Base-by-base conservation (phyloP, 64 coral and sea anemone genomes). In the Pocillopora damicornis region DNA sequence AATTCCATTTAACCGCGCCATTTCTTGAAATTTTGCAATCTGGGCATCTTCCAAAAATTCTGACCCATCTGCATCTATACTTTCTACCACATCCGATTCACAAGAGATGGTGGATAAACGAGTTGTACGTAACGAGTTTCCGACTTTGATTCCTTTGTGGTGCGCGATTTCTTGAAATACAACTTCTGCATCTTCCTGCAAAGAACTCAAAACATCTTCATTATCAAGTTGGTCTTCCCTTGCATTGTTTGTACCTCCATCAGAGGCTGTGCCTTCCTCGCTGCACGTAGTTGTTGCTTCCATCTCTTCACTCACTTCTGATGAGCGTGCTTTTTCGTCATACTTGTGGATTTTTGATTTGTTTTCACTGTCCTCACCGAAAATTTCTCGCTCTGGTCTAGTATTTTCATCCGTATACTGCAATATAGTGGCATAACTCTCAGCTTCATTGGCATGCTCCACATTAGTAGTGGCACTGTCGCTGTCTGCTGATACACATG, bases 1-100 rank as follows among this genome's bases (percentile, higher is more conserved):
- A 11, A 83, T 83, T 17, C 80, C 80, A 83, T 83, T 69, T 22
- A 83, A 11, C 30, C 80, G 25, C 11, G 80, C 80, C 80, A 69
- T 71, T 83, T 83, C 63, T 16, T 83, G 61, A 51, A 83, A 83
- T 83, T 37, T 83, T 17, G 80, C 63, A 83, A 83, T 69, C 37
- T 83, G 61, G 6, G n/a, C 61, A 83, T 83, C 80, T 68, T 81
- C 60, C 26, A 36, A 0, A 68, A 15, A 9, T 11, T 83, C 80
- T n/a, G 68, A 17, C 20, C 8, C 30, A 51, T 57, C 35, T 20
- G 63, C 62, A 38, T 81, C 30, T 16, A 56, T 17, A 11, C 57
- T 15, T 34, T n/a, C 35, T 20, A 22, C 16, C 37, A 22, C 15
- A 20, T n/a, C 9, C 35, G 9, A 14, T 77, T 6, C 67, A 71